Base-by-base conservation (phyloP, 2,888 invertebrate genomes). In the Drosophila lutescens region DNA sequence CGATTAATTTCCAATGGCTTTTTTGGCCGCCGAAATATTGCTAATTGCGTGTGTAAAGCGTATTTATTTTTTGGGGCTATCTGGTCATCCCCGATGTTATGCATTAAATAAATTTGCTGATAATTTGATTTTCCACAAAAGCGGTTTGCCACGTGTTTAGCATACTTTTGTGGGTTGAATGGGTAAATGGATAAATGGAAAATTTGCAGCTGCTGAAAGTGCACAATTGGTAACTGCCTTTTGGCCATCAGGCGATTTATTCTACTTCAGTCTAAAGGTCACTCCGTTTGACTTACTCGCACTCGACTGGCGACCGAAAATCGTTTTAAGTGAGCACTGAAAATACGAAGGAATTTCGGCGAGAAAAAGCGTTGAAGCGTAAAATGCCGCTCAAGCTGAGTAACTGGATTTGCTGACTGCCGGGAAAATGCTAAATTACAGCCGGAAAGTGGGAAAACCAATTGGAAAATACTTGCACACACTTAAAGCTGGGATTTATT, bases 221-320 rank as follows among this genome's bases (percentile, higher is more conserved):
- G 77, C 76, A 67, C 49, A 76, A 71, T 57, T 47, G 56, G 7
- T 36, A 59, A 77, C 40, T 43, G 63, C 23, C 51, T 56, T 71
- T 20, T n/a, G 26, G 53, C 26, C 32, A 60, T 68, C 54, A 40
- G 49, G 51, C 30, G 68, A 74, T 70, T 74, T 76, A 76, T 74
- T 55, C 26, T 26, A 32, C 58, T 58, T 66, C 43, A 55, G 63
- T 46, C 63, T 12, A 86, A 72, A 84, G 86, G 81, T 80, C 77
- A 67, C 59, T 76, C 61, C 72, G 60, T 59, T 32, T 72, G 86
- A 84, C 86, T 88, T 83, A 76, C 76, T 76, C 56, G 54, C 79
- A 74, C 74, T 72, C 41, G 69, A 80, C 78, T 79, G 67, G 78
- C 44, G 53, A 66, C 50, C 40, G 65, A 57, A 74, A 86, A 80